Evolutionary conservation across 2,113 vertebrate species (phyloP).

Genomic region (Petromus typicus): DNA sequence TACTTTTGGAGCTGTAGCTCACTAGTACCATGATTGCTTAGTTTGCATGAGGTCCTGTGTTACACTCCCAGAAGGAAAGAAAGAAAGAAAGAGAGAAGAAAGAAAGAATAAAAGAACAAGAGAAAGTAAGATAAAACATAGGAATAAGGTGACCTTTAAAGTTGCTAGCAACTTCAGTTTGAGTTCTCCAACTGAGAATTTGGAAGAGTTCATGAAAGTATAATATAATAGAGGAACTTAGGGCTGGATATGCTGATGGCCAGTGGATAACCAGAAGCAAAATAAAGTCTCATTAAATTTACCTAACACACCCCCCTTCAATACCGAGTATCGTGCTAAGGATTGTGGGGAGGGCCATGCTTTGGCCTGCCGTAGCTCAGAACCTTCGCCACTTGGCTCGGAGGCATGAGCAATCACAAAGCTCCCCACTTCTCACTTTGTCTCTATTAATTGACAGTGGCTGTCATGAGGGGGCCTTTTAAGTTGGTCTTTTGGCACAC

Average conservation of each 20-base stretch:
- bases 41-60: neutral
- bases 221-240: neutral
- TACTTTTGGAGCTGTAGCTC: neutral
- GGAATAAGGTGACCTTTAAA: neutral
- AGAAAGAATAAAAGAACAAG: neutral
- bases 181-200: neutral
- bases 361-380: neutral
- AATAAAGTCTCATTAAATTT: neutral
- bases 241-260: neutral
- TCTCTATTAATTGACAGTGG: neutral
- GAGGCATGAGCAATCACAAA: neutral
- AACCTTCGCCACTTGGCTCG: neutral
- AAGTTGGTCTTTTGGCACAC: neutral
- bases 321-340: no score
- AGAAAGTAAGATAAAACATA: neutral
- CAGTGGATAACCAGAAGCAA: neutral
- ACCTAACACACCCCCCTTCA: no score
- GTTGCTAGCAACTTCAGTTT: neutral
- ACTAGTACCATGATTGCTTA: neutral
- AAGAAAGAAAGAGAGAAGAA: rapidly evolving
- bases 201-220: neutral
- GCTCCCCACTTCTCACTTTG: neutral
- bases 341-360: neutral
- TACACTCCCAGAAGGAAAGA: neutral
- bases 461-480: neutral